Percentiles rank a stretch among this genome's conserved stretches.
phyloP scores from a whole-genome alignment of 2,113 vertebrate species.

The Helogale parvula region DNA sequence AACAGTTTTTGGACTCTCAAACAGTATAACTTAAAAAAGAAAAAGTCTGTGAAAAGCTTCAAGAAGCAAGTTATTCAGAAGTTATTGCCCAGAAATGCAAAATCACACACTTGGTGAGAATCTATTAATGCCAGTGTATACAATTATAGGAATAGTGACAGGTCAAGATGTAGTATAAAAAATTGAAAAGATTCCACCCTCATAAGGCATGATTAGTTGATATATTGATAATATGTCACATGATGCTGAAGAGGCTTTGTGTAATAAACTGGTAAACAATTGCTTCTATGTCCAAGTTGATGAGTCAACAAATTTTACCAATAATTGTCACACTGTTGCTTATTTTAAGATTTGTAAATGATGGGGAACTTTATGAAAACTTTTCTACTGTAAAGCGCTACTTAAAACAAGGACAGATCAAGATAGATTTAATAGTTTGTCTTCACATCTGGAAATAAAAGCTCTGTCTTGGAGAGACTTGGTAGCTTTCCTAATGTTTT shows the following conservation, averaged over 20 bases:
- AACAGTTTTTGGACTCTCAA: neutral
- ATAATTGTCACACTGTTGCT: neutral
- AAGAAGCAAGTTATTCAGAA: neutral
- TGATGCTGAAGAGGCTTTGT: neutral
- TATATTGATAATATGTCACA: neutral
- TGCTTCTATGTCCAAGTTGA: neutral
- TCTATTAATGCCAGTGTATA: neutral
- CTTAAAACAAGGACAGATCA: neutral
- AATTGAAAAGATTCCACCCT: neutral
- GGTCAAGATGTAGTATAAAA: neutral
- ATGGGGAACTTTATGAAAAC: neutral
- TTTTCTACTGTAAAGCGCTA: neutral
- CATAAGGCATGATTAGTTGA: neutral
- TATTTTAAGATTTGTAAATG: neutral
- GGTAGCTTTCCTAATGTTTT: neutral
- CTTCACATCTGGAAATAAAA: neutral
- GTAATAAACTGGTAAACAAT: neutral
- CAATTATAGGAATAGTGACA: neutral
- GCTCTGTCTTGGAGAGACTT: neutral
- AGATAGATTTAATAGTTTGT: neutral
- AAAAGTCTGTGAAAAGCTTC: neutral
- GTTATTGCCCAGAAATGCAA: neutral
- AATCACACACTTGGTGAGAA: neutral
- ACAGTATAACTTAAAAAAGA: neutral
- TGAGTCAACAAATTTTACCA: neutral